Percentiles rank a stretch among this genome's conserved stretches.
phyloP scores from a whole-genome alignment of 1,140 invertebrate species.

The Brachionus sp. region DNA sequence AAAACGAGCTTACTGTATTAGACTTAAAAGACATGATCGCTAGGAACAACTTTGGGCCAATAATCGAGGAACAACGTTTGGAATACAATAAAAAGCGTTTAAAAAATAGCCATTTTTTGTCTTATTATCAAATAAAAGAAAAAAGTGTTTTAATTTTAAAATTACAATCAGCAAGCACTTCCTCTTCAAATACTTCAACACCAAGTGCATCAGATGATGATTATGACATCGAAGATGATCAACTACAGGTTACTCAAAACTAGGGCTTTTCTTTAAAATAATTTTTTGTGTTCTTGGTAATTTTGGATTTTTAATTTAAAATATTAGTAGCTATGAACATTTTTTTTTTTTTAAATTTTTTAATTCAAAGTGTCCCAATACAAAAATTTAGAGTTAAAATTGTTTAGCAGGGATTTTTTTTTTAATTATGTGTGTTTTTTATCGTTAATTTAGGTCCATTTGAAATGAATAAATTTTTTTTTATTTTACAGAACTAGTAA shows the following conservation, averaged over 20 bases:
- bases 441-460: background rate
- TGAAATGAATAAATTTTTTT: background rate
- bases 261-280: background rate
- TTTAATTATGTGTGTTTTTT: background rate
- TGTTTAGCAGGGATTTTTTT: background rate
- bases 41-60: slow-evolving; percentile 22
- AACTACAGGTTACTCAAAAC: background rate
- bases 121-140: slow-evolving; percentile 30
- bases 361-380: background rate
- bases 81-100: slow-evolving; percentile 24
- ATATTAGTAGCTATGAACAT: background rate
- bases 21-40: slow-evolving; percentile 17
- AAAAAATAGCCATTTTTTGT: slow-evolving; percentile 38
- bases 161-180: slow-evolving; percentile 31
- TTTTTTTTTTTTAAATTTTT: no score
- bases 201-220: slow-evolving; percentile 25
- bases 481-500: background rate
- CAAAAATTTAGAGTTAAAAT: background rate
- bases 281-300: background rate
- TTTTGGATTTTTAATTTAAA: background rate
- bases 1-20: background rate
- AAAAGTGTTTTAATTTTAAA: slow-evolving; percentile 30
- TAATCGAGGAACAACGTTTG: slow-evolving; percentile 28
- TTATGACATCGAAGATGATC: background rate
- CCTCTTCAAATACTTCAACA: background rate